These are phyloP conservation scores for Lagocephalus sceleratus DNA, from an alignment of 2,797 vertebrate genomes.

Conservation along the genomic window DNA sequence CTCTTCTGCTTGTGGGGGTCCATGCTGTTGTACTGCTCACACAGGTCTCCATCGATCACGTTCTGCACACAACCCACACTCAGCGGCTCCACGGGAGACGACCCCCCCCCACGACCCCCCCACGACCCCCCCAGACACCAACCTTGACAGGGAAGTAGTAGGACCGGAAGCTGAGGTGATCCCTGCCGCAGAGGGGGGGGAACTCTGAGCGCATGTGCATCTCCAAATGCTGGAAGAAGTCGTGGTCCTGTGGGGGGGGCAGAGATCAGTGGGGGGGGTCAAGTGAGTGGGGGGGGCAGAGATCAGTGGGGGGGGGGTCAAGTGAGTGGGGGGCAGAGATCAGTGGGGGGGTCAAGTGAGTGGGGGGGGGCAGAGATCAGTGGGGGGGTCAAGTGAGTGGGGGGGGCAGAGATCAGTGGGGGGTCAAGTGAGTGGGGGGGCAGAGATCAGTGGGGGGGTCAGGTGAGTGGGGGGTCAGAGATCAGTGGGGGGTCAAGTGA, in stretches of 20 bases:
- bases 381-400: too few relatives aligned
- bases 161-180: constrained; percentile 98
- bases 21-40: constrained; percentile 99
- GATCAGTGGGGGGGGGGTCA: too few relatives aligned
- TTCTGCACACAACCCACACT: constrained; percentile 75
- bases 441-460: too few relatives aligned
- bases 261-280: too few relatives aligned
- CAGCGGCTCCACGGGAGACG: background rate
- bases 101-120: background rate
- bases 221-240: constrained; percentile 98
- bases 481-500: too few relatives aligned
- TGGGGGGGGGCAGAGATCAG: too few relatives aligned
- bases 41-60: constrained; percentile 97
- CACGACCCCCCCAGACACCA: constrained; percentile 2
- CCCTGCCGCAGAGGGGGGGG: constrained; percentile 92
- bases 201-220: constrained; percentile 98
- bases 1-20: constrained; percentile 98
- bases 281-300: too few relatives aligned
- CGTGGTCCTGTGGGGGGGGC: constrained; percentile 98
- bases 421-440: too few relatives aligned
- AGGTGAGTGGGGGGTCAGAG: too few relatives aligned
- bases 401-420: too few relatives aligned
- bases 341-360: too few relatives aligned
- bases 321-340: too few relatives aligned
- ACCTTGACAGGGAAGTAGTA: constrained; percentile 99